Conservation (phyloP, 2,888 invertebrate genomes). For the Acanthosoma haemorrhoidale region DNA sequence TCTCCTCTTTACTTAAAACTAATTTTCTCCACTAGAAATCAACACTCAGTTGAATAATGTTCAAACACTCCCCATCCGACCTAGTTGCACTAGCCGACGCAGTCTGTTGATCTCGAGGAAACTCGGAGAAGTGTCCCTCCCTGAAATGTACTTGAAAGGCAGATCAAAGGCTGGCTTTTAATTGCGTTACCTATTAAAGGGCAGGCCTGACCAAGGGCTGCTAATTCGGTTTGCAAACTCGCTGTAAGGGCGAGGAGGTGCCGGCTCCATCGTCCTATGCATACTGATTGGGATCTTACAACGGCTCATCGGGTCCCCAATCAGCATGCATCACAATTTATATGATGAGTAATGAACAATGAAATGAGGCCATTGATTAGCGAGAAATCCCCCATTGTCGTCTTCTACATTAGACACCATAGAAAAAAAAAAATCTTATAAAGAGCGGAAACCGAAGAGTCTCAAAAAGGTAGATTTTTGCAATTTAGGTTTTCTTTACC, state of each 20-base stretch:
- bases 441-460: no score
- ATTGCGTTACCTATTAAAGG: neutral
- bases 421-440: no score
- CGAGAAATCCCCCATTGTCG: no score
- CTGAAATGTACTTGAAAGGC: neutral
- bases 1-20: no score
- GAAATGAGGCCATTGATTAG: no score
- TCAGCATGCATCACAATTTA: neutral
- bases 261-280: neutral
- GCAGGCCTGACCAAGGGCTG: neutral
- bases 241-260: neutral
- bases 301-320: neutral
- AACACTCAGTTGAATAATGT: no score
- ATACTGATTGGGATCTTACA: neutral
- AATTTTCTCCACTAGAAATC: no score
- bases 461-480: no score
- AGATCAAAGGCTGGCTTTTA: neutral
- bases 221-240: constrained; percentile 10
- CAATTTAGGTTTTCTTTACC: no score
- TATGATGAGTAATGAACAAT: no score
- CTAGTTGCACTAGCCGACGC: neutral
- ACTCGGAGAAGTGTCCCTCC: neutral
- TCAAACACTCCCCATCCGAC: no score
- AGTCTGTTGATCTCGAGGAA: neutral
- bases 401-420: no score